These are phyloP conservation scores for Lates japonicus DNA, from an alignment of 2,797 vertebrate genomes.

Conservation along the genomic window DNA sequence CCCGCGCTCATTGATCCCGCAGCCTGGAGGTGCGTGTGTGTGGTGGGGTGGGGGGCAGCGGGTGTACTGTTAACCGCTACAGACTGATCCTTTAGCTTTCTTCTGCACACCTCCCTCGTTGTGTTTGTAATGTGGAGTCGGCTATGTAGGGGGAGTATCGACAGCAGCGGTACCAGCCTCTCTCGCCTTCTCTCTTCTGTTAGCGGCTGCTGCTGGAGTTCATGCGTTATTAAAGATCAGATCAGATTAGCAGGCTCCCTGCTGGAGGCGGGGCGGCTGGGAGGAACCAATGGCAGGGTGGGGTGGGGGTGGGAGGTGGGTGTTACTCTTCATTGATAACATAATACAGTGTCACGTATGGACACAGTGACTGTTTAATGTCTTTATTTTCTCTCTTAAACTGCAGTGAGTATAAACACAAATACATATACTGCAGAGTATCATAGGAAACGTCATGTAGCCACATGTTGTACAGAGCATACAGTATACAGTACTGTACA, in stretches of 20 bases:
- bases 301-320: neutral
- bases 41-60: neutral
- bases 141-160: slow-evolving; percentile 1
- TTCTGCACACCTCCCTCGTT: slow-evolving; percentile 20
- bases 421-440: too few relatives aligned
- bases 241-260: neutral
- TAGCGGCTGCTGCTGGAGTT: slow-evolving; percentile 20
- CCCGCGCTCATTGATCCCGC: neutral
- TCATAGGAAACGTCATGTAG: too few relatives aligned
- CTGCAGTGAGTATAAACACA: too few relatives aligned
- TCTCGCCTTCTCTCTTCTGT: slow-evolving; percentile 28
- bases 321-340: neutral
- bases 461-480: too few relatives aligned
- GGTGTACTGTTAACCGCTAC: too few relatives aligned
- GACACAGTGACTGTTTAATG: too few relatives aligned
- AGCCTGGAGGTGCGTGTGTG: neutral
- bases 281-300: slow-evolving; percentile 26
- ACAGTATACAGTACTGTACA: too few relatives aligned
- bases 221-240: slow-evolving; percentile 42
- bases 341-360: neutral
- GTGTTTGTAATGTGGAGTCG: neutral
- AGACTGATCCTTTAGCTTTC: slow-evolving; percentile 31
- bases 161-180: slow-evolving; percentile 28
- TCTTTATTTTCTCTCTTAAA: too few relatives aligned
- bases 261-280: neutral